phyloP scores from a whole-genome alignment of 2,888 invertebrate species.

The Lasiommata megera region DNA sequence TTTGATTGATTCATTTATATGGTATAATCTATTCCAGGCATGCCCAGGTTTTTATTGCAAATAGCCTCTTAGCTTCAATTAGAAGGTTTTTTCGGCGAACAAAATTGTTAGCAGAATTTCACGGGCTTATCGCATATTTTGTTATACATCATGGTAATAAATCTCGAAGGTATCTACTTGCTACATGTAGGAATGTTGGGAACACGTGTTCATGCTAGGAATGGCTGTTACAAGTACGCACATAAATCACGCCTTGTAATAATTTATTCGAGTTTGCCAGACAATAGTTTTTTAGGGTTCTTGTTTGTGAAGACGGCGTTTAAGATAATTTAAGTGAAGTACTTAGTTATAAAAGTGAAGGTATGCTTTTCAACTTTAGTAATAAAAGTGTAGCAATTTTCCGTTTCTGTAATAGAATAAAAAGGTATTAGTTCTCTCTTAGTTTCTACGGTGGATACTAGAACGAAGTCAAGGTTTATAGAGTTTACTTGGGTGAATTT shows the following conservation, averaged over 20 bases:
- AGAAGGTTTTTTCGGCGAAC: neutral
- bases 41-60: too few relatives aligned
- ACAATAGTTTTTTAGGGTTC: neutral
- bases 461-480: too few relatives aligned
- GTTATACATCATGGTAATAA: conserved; percentile 16
- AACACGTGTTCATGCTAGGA: conserved; percentile 14
- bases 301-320: neutral
- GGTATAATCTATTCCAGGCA: too few relatives aligned
- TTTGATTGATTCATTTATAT: too few relatives aligned
- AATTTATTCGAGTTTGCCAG: conserved; percentile 4
- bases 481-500: too few relatives aligned
- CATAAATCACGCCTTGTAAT: conserved; percentile 14
- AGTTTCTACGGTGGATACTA: too few relatives aligned
- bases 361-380: too few relatives aligned
- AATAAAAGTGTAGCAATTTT: too few relatives aligned
- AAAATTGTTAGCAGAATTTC: neutral
- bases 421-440: too few relatives aligned
- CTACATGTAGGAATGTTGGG: conserved; percentile 7
- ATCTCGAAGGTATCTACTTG: conserved; percentile 5
- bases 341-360: too few relatives aligned
- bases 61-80: neutral
- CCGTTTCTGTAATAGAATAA: too few relatives aligned
- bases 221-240: conserved; percentile 1
- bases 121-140: conserved; percentile 14
- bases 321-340: neutral